A percentile compares a stretch with the other conserved stretches of the same genome.
Conservation (phyloP, 2,797 vertebrate genomes). For the Karalla daura region DNA sequence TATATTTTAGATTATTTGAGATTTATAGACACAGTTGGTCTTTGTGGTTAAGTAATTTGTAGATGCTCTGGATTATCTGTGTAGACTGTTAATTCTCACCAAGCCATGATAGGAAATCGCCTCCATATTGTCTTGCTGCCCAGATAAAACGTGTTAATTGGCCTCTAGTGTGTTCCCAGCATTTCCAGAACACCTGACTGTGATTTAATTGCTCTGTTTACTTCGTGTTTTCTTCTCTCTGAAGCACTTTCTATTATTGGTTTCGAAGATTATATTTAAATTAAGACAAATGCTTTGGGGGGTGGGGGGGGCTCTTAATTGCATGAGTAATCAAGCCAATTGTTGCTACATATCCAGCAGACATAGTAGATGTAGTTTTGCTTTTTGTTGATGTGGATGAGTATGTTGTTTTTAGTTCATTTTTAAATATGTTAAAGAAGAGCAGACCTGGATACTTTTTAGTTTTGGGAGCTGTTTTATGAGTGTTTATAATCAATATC, state of each 20-base stretch:
- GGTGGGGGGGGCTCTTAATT: neutral
- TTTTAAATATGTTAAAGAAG: neutral
- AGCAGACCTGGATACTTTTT: neutral
- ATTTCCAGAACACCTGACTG: slow-evolving; percentile 61
- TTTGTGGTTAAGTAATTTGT: slow-evolving; percentile 18
- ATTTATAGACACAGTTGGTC: slow-evolving; percentile 21
- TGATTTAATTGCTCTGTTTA: slow-evolving; percentile 62
- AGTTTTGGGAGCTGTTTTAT: too few relatives aligned
- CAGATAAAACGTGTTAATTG: slow-evolving; percentile 69
- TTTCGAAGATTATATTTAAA: slow-evolving; percentile 14
- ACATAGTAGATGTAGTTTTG: neutral
- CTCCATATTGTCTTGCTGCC: slow-evolving; percentile 66
- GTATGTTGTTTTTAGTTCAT: neutral
- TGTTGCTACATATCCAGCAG: neutral
- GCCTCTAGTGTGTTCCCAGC: slow-evolving; percentile 63
- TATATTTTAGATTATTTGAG: slow-evolving; percentile 23
- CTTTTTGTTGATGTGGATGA: neutral
- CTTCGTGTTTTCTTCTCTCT: slow-evolving; percentile 32
- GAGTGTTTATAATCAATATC: neutral
- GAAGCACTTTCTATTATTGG: slow-evolving; percentile 16
- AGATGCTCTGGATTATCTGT: slow-evolving; percentile 35
- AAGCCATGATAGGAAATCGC: slow-evolving; percentile 39
- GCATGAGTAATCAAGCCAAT: neutral
- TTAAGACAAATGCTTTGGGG: neutral
- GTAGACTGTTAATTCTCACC: slow-evolving; percentile 37